Percentiles rank a stretch among this genome's conserved stretches.
Conservation (phyloP, 1,140 invertebrate species). For the Acyrthosiphon pisum region DNA sequence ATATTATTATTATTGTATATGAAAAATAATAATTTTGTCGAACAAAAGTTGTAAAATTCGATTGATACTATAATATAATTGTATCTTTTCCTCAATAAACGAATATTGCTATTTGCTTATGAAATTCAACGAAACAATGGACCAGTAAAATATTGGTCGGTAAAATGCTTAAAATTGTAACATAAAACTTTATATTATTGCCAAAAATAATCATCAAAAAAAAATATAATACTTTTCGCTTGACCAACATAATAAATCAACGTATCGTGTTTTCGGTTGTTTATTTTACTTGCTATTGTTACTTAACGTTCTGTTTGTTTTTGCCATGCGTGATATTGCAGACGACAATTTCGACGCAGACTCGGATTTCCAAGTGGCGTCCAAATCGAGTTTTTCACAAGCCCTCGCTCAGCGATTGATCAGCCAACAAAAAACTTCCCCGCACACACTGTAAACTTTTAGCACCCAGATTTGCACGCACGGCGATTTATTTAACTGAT, state of each 20-base stretch:
- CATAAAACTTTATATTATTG: neutral
- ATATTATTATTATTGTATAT: neutral
- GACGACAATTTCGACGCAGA: slow-evolving; percentile 34
- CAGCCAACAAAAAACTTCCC: slow-evolving; percentile 65
- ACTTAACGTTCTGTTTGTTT: slow-evolving; percentile 27
- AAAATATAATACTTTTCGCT: neutral
- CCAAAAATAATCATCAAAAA: neutral
- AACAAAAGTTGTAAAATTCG: neutral
- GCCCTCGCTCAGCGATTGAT: slow-evolving; percentile 73
- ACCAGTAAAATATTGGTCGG: neutral
- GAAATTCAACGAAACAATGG: neutral
- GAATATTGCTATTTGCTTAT: neutral
- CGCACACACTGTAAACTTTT: slow-evolving; percentile 28
- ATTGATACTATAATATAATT: neutral
- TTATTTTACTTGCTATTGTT: slow-evolving; percentile 2
- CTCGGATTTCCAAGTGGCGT: slow-evolving; percentile 29
- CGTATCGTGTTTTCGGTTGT: slow-evolving; percentile 6
- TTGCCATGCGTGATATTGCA: neutral
- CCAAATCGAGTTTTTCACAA: slow-evolving; percentile 53
- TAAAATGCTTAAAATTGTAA: neutral
- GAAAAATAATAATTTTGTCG: neutral
- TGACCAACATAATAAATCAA: slow-evolving; percentile 6
- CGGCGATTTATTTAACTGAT: neutral
- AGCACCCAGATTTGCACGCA: neutral
- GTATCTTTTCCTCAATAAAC: neutral